Evolutionary conservation across 2,113 vertebrate genomes (phyloP).

Genomic region (Myotis lucifugus): DNA sequence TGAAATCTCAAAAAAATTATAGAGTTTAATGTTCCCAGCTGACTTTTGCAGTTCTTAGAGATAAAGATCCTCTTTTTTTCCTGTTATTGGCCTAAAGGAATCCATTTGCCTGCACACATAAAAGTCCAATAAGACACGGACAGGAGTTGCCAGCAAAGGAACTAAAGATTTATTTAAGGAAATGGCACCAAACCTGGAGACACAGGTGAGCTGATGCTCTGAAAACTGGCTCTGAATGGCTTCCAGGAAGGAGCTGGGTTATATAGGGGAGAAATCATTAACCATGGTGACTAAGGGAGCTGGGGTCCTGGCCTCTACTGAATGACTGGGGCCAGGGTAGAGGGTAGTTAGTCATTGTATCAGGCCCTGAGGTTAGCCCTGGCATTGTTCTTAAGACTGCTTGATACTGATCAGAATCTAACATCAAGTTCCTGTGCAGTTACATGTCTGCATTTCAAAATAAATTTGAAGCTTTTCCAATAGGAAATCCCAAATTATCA

Average conservation of each 20-base stretch:
- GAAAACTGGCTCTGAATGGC: neutral
- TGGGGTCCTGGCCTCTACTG: neutral
- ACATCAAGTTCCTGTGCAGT: neutral
- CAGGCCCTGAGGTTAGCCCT: neutral
- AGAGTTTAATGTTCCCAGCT: neutral
- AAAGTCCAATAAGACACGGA: neutral
- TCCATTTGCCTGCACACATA: neutral
- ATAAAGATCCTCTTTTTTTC: neutral
- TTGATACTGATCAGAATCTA: neutral
- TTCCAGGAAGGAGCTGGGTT: neutral
- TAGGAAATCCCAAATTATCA: neutral
- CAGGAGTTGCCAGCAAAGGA: neutral
- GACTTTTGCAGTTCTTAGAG: neutral
- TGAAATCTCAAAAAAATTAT: neutral
- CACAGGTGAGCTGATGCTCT: neutral
- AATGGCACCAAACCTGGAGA: neutral
- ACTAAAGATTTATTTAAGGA: neutral
- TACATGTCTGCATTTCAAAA: neutral
- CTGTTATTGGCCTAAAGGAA: neutral
- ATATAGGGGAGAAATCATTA: neutral
- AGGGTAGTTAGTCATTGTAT: neutral
- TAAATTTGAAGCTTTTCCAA: neutral
- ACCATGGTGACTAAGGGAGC: neutral
- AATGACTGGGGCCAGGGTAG: neutral
- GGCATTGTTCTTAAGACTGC: neutral